Evolutionary conservation across 2,888 invertebrate species (phyloP).

Genomic region (Amiota communis): DNA sequence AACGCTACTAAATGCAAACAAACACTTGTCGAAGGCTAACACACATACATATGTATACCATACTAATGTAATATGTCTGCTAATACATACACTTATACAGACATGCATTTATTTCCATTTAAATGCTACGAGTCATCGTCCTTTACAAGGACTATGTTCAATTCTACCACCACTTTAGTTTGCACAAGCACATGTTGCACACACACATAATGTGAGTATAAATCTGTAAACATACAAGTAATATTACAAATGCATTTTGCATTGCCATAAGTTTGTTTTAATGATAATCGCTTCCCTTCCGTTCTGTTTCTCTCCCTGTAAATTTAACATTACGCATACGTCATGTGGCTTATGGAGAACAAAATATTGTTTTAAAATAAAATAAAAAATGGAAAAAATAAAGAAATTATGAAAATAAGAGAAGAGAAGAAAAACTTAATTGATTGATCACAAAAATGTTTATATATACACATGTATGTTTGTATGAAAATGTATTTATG

Average conservation of each 20-base stretch:
- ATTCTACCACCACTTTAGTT: no score
- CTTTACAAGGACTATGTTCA: no score
- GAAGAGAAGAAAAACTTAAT: not conserved
- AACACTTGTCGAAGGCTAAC: constrained; percentile 19
- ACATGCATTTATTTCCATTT: not conserved
- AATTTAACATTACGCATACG: not conserved
- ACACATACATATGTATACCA: no score
- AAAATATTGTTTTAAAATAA: constrained; percentile 4
- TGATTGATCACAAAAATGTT: constrained; percentile 11
- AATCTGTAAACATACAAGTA: no score
- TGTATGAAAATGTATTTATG: not conserved
- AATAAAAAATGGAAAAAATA: not conserved
- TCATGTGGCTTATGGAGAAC: not conserved
- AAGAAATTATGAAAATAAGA: no score
- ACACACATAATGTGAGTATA: not conserved
- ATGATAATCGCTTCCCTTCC: no score
- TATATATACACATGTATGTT: not conserved
- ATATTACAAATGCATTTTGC: no score
- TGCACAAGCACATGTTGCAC: not conserved
- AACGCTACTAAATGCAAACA: constrained; percentile 7
- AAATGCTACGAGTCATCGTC: not conserved
- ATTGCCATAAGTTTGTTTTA: no score
- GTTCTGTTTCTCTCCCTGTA: no score
- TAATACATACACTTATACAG: not conserved
- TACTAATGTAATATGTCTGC: not conserved